Evolutionary conservation across 92 coral and sea anemone genomes (phyloP).

Genomic region (Epizoanthus rinbou): DNA sequence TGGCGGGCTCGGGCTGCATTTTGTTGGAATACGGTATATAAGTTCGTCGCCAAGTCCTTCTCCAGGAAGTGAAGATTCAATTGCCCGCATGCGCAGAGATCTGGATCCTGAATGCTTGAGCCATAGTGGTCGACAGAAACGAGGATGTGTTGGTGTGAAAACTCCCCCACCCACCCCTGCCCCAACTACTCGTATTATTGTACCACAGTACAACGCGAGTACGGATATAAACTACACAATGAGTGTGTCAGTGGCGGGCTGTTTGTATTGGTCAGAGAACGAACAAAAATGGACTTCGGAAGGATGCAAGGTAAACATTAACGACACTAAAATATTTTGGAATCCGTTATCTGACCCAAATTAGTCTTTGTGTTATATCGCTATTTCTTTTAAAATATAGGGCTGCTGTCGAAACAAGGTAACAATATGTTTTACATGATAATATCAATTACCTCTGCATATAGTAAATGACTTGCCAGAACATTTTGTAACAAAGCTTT

Average conservation of each 20-base stretch:
- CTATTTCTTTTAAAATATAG: too few species aligned
- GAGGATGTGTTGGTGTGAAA: slow-evolving; percentile 83
- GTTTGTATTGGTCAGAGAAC: slow-evolving; percentile 85
- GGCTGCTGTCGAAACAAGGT: too few species aligned
- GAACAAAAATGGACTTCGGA: slow-evolving; percentile 80
- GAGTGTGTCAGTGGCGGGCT: slow-evolving; percentile 71
- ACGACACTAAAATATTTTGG: too few species aligned
- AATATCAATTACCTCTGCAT: neutral
- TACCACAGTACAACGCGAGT: slow-evolving; percentile 72
- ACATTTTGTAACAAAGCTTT: neutral
- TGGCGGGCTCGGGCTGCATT: slow-evolving; percentile 77
- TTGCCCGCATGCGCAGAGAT: slow-evolving; percentile 29
- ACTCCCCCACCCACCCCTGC: slow-evolving; percentile 86
- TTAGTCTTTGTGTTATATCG: too few species aligned
- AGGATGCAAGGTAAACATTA: slow-evolving; percentile 73
- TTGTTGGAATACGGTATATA: slow-evolving; percentile 70
- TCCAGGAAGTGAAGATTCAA: slow-evolving; percentile 9
- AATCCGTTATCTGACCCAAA: too few species aligned
- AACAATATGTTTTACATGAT: neutral
- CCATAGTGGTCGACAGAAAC: slow-evolving; percentile 81
- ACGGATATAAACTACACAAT: slow-evolving; percentile 86
- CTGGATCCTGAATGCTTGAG: slow-evolving; percentile 65
- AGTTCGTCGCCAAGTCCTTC: slow-evolving; percentile 26
- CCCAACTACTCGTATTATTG: slow-evolving; percentile 69
- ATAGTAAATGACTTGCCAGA: neutral